Base-by-base conservation (phyloP, 2,113 vertebrate genomes). In the Erpornis zantholeuca region DNA sequence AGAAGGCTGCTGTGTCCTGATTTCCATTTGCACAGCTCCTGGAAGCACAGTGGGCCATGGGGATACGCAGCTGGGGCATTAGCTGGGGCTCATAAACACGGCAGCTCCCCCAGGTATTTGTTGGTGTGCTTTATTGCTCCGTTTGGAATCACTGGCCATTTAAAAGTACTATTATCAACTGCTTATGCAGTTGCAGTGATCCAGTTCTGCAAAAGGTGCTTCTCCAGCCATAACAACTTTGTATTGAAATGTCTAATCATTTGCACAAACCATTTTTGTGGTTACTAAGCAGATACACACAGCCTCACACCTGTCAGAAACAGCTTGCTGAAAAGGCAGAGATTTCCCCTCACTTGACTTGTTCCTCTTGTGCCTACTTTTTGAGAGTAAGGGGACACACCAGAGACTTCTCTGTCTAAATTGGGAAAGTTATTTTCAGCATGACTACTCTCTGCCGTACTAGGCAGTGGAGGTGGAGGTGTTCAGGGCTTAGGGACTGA, bases 371-470 rank as follows among this genome's bases (percentile, higher is more conserved):
- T 57, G 44, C 38, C 38, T 63, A 47, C 47, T 86, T 90, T 94
- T 4, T 9, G 42, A 23, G 20, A 83, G 47, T 36, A 73, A 86
- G 22, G 50, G 52, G 76, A 79, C 54, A 93, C 79, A 86, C 78
- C 50, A 88, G 64, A 81, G 60, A 71, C 65, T 81, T 81, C 40
- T 93, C 52, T 81, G 44, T 66, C 79, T 88, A 92, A 80, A 94
- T 25, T 89, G 49, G 25, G 72, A 66, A 93, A 83, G 68, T 54
- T 83, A 78, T 88, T 92, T 93, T 94, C 78, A 75, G 89, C 65
- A 35, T 3, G 7, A 69, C 82, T 86, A 12, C 71, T 88, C 56
- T 93, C 86, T 75, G 63, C 31, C 15, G 7, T 61, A n/a, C 13
- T 14, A 75, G 47, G 65, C 50, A 68, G 56, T 29, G 36, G 53